Base-by-base conservation (phyloP, 1,140 invertebrate species). In the Oedothorax gibbosus region DNA sequence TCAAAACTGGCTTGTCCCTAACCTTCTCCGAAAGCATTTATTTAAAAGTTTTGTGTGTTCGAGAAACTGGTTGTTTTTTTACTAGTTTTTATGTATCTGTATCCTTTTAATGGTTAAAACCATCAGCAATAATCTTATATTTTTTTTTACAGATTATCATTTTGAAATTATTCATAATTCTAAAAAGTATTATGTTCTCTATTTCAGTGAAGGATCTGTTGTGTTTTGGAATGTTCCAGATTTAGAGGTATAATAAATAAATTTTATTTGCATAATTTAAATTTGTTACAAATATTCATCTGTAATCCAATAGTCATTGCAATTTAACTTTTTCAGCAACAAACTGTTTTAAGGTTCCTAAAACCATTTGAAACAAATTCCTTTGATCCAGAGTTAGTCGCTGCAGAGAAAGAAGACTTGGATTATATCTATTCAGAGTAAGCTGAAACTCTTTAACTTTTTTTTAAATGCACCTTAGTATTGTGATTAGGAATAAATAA, bases 221-320 rank as follows among this genome's bases (percentile, higher is more conserved):
- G 95, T 98, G 0, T 94, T 98, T 90, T 99, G 97, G 97, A 98
- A 98, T 91, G 93, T 97, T 85, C 92, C 93, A 49, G 94, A 97
- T 85, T 88, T 95, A 71, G 97, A 99, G 86, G 90, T 90, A 87
- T 80, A 14, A 51, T 14, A 60, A 71, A n/a, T 51, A n/a, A 53
- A 35, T 7, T 15, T 11, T 69, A n/a, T 60, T 35, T 35, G 35
- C 35, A 35, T 5, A 35, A 35, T 35, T 35, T 35, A 35, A 35
- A 35, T 5, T 35, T 35, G 35, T 35, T 35, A 35, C 35, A 35
- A 35, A 35, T 5, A 35, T 35, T 2, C 35, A 35, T 35, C 35
- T 35, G 35, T 35, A 2, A 35, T 35, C 35, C 35, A 35, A 35
- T 68, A 18, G 2, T 71, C 4, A 14, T 8, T 51, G 4, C 18